phyloP scores from a whole-genome alignment of 2,888 invertebrate genomes.

The Nebria salina region DNA sequence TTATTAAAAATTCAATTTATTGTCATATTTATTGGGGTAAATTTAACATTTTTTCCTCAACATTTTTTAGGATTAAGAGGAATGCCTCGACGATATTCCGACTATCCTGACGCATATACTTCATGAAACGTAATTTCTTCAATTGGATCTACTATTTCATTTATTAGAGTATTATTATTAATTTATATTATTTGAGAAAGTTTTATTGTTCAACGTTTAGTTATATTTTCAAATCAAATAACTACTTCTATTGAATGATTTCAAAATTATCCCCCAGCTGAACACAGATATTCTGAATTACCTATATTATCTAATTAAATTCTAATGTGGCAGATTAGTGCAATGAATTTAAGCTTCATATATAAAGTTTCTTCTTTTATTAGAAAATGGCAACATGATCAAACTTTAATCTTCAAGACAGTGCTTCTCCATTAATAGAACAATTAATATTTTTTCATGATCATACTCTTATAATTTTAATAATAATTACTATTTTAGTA shows the following conservation, averaged over 20 bases:
- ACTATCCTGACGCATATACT: conserved; percentile 74
- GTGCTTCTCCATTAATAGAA: conserved; percentile 72
- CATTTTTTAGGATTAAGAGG: conserved; percentile 77
- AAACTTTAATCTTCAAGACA: conserved; percentile 68
- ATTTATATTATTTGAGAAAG: conserved; percentile 73
- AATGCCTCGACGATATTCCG: conserved; percentile 80
- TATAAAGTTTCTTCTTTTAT: conserved; percentile 72
- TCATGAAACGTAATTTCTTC: conserved; percentile 76
- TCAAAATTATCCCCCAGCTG: conserved; percentile 67
- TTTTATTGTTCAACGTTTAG: conserved; percentile 65
- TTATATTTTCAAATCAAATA: conserved; percentile 65
- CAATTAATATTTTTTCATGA: conserved; percentile 74
- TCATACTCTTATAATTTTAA: conserved; percentile 69
- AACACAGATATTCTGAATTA: conserved; percentile 70
- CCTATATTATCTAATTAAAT: conserved; percentile 66
- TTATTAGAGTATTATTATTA: conserved; percentile 68
- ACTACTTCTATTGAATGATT: conserved; percentile 71
- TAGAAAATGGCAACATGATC: conserved; percentile 71
- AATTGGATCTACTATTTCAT: conserved; percentile 72
- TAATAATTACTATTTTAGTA: conserved; percentile 71
- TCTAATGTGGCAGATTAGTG: conserved; percentile 72
- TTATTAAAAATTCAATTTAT: conserved; percentile 76
- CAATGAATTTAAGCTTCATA: conserved; percentile 75
- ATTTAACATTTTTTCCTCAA: conserved; percentile 83
- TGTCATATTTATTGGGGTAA: conserved; percentile 79